Evolutionary conservation across 2,888 invertebrate species (phyloP), one percentile per base, ranked within the genome.

Genomic region (Colostygia pectinataria): DNA sequence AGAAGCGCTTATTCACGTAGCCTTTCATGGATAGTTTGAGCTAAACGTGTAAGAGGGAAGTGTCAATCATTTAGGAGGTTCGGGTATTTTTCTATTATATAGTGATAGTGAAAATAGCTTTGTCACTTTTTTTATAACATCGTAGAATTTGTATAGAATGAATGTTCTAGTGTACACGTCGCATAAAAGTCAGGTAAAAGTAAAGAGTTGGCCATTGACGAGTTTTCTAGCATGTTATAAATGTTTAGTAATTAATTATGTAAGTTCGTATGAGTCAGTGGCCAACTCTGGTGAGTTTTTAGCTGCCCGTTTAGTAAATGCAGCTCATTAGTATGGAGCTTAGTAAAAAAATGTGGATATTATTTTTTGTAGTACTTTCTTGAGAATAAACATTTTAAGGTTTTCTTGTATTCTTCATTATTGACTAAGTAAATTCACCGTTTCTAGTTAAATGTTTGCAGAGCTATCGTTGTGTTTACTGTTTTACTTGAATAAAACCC

Each of bases 1-100:
- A 68, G 78, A 82, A 68, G 73, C 83, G 89, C 88, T 73, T 65
- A 74, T 71, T 88, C 89, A 88, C 63, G 60, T 61, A 65, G 70
- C 74, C 77, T 82, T 82, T 82, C 77, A 77, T 75, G 57, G 68
- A 63, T 65, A 66, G 60, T 70, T 68, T 70, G 65, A 64, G 41
- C 57, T 62, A 63, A 62, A 55, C 55, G 48, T 50, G 63, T 65
- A 65, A 63, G 71, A 66, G 70, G 66, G 66, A 67, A 62, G 61
- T 70, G 77, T 76, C 77, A 74, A 72, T 77, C 78, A 77, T 59
- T 49, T 57, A 34, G 4, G 50, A 53, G 42, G 46, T 51, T 53
- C 45, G 45, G 45, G 24, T 38, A 56, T 61, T 48, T 57, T 57
- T 51, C 41, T 45, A 42, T 31, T 48, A 41, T 36, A 42, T 48